These are phyloP conservation scores for Pteropus rufus DNA, from an alignment of 2,797 vertebrate species.

Conservation along the genomic window DNA sequence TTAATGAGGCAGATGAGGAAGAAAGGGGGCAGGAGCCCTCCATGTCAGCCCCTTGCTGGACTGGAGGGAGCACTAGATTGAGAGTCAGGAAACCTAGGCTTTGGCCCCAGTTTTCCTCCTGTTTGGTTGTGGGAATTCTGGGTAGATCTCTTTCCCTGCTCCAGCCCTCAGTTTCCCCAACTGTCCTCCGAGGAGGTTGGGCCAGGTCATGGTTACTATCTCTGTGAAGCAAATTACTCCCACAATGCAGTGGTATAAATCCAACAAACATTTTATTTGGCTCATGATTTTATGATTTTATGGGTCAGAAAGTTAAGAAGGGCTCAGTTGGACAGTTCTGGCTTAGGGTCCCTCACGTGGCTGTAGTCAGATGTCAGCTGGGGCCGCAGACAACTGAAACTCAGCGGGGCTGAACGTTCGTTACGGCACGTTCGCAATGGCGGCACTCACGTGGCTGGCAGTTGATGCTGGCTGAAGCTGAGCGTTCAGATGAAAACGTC, in stretches of 20 bases:
- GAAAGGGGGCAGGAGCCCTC: not conserved
- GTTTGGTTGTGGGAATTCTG: not conserved
- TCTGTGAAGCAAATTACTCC: not conserved
- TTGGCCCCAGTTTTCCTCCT: too few species aligned
- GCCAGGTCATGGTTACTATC: not conserved
- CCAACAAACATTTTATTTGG: not conserved
- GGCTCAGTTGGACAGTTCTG: not conserved
- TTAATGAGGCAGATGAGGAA: not conserved
- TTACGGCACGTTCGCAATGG: accelerated
- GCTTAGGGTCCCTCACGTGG: not conserved
- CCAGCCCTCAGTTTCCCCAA: not conserved
- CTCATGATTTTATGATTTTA: not conserved
- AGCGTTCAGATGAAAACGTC: not conserved
- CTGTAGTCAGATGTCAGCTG: not conserved
- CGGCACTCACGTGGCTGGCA: not conserved
- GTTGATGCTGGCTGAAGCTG: not conserved
- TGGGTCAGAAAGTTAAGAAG: not conserved
- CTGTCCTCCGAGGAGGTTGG: not conserved
- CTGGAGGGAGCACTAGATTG: not conserved
- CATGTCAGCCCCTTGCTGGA: not conserved
- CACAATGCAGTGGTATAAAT: not conserved
- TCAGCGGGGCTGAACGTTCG: not conserved
- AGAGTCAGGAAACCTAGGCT: not conserved
- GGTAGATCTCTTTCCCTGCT: not conserved
- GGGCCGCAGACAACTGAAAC: not conserved